phyloP scores from a whole-genome alignment of 2,113 vertebrate genomes.

The Lipophrys pholis region DNA sequence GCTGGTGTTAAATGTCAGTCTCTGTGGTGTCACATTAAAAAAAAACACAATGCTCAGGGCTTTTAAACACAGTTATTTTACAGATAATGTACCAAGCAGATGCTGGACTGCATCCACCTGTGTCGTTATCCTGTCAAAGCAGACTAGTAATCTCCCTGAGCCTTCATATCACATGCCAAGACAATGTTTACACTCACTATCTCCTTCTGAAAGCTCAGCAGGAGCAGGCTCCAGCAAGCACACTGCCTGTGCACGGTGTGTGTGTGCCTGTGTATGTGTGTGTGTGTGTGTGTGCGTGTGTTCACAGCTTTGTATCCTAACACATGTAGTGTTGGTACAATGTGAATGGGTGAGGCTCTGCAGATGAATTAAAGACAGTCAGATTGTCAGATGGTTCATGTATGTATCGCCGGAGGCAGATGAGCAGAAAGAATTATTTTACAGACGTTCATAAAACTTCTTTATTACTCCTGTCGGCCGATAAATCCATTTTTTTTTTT shows the following conservation, averaged over 20 bases:
- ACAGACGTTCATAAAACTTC: background rate
- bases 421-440: constrained; percentile 10
- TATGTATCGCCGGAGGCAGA: constrained; percentile 26
- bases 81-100: background rate
- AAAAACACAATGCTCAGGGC: background rate
- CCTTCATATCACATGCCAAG: constrained; percentile 25
- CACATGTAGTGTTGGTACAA: constrained; percentile 1
- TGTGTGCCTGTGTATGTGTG: no score
- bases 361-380: constrained; percentile 11
- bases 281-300: background rate
- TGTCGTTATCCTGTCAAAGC: constrained; percentile 32
- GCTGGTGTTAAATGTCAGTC: background rate
- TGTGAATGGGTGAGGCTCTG: background rate
- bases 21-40: background rate
- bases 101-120: background rate
- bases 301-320: constrained; percentile 10
- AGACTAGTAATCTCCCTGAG: constrained; percentile 10
- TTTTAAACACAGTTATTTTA: background rate
- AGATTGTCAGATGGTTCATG: background rate
- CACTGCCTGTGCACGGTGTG: background rate
- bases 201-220: background rate
- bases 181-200: constrained; percentile 5
- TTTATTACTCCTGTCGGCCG: background rate
- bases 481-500: background rate
- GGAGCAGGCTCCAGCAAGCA: constrained; percentile 39